Evolutionary conservation across 2,797 vertebrate genomes (phyloP), one percentile per base, ranked within the genome.

Genomic region (Premnoplex brunnescens): DNA sequence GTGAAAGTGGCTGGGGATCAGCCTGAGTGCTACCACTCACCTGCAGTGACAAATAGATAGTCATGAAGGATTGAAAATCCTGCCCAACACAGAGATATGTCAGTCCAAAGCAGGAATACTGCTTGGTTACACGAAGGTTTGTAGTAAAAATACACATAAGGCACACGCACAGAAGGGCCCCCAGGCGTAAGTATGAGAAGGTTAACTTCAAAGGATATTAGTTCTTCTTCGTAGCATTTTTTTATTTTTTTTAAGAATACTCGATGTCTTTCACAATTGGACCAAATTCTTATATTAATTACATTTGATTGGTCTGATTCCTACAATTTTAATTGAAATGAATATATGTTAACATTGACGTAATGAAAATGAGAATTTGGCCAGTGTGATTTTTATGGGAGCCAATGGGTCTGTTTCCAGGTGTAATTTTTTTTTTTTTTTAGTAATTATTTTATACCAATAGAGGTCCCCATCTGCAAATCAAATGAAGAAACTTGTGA

Each of bases 1-100:
- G 98, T 98, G 97, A 97, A 98, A 98, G 97, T 98, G 97, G 97
- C 98, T 97, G 89, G 98, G 98, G 98, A 98, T 97, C 97, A 97
- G 97, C 97, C 97, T 82, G 97, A 98, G 98, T 98, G 98, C 97
- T 97, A 97, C 96, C 97, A 95, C 97, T 98, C 98, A 98, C 98
- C 97, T 98, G 96, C 97, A 95, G 97, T 98, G 98, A 98, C 98
- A 98, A 97, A 96, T 96, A 98, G 97, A 96, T 96, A 97, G 97
- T 98, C 97, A 88, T 80, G 97, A 98, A 97, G 97, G 98, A 98
- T 97, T 98, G 98, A 91, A 97, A 98, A 97, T 97, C 96, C 97
- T 97, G 97, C 97, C 97, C 97, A 93, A n/a, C 96, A 74, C 86
- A 22, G 96, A 95, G 97, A 96, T 85, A 36, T 97, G 98, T 98